Base-by-base conservation (phyloP, 1,140 invertebrate genomes). In the Colletes latitarsis region DNA sequence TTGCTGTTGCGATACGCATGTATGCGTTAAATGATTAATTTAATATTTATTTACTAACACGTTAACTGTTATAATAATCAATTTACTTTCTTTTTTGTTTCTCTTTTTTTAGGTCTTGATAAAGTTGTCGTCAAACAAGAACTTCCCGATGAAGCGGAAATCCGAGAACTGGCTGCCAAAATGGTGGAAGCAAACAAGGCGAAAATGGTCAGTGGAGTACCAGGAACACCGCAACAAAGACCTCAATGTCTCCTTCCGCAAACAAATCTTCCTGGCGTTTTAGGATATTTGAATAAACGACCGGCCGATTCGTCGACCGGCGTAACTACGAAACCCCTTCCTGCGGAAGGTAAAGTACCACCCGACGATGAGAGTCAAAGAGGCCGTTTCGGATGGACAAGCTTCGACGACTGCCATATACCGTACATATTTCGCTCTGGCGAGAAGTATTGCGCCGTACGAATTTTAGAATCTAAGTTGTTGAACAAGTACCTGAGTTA, bases 371-470 rank as follows among this genome's bases (percentile, higher is more conserved):
- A 97, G 66, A 97, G 96, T 83, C 95, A 95, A 89, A 96, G 96
- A 89, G 97, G 98, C 39, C 95, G 96, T 87, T 99, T 98, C 92
- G 97, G 97, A 46, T 99, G 98, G 98, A 95, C 96, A 41, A 96
- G 95, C 73, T 95, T 98, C 66, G 97, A 97, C 62, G 97, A 97
- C 86, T 95, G 95, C 78, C 96, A 97, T 91, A 96, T 99, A 89
- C 98, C 98, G 2, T 98, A 97, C 88, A 97, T 99, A 73, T 96
- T 96, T 85, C 95, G 98, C 14, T 95, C 95, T 15, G 95, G 95
- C 64, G 97, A 98, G 88, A 97, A 97, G 90, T 98, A 97, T 91
- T 97, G 97, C 91, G 96, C 98, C 17, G 98, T 99, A 58, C 94
- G 97, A 53, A 98, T 99, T 95, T 96, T 98, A 62, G 98, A 99